phyloP scores from a whole-genome alignment of 2,888 invertebrate genomes.

The Nymphalis urticae region DNA sequence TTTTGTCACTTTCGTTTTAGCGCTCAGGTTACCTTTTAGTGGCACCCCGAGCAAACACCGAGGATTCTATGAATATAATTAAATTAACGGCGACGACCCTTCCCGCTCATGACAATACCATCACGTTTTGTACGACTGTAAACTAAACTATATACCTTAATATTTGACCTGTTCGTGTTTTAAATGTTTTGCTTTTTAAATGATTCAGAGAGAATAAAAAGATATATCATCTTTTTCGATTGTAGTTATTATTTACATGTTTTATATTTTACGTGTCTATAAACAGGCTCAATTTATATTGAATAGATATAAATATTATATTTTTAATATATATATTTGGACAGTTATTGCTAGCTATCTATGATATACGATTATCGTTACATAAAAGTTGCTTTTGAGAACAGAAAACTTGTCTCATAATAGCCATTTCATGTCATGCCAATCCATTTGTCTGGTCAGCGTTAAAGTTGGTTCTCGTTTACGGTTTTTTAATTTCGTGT shows the following conservation, averaged over 20 bases:
- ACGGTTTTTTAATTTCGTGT: conserved; percentile 24
- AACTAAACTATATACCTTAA: too few relatives aligned
- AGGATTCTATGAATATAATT: not conserved
- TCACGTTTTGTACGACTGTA: not conserved
- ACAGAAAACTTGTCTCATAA: conserved; percentile 25
- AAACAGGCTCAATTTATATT: not conserved
- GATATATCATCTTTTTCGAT: too few relatives aligned
- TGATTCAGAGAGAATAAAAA: too few relatives aligned
- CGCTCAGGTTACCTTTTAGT: conserved; percentile 4
- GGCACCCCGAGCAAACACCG: conserved; percentile 1
- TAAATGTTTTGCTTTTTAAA: too few relatives aligned
- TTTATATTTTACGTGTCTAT: too few relatives aligned
- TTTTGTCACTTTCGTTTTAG: conserved; percentile 11
- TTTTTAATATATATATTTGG: not conserved
- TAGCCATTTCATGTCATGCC: conserved; percentile 21
- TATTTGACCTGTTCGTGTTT: too few relatives aligned
- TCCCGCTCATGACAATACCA: not conserved
- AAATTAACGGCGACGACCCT: not conserved
- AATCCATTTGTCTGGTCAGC: conserved; percentile 19
- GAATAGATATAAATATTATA: conserved; percentile 1
- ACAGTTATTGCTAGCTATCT: conserved; percentile 16
- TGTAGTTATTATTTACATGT: too few relatives aligned
- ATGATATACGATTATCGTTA: conserved; percentile 23
- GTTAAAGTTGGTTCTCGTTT: conserved; percentile 21
- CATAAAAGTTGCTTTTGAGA: conserved; percentile 20